Evolutionary conservation across 2,113 vertebrate species (phyloP).

Genomic region (Casuarius casuarius): DNA sequence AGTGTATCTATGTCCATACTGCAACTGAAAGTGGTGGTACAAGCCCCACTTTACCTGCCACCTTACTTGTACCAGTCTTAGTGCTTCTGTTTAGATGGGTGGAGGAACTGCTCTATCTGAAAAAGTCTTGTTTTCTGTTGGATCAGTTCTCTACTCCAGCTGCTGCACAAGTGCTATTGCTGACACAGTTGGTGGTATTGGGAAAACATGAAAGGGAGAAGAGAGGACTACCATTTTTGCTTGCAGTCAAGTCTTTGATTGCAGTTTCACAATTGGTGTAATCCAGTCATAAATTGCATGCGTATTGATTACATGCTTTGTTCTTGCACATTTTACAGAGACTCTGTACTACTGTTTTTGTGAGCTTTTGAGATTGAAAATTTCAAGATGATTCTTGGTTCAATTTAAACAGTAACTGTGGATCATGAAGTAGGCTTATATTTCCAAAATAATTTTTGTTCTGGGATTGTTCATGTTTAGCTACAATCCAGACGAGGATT

Average conservation of each 20-base stretch:
- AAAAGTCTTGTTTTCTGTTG: background rate
- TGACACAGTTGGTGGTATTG: background rate
- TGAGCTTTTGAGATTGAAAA: background rate
- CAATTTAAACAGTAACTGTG: background rate
- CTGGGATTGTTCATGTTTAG: background rate
- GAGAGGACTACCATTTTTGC: background rate
- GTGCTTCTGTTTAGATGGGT: background rate
- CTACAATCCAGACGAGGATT: conserved; percentile 9
- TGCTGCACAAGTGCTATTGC: background rate
- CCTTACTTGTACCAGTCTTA: background rate
- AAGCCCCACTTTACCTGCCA: background rate
- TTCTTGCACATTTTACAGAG: background rate
- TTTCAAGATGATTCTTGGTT: background rate
- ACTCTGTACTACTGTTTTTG: background rate
- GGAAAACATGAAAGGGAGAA: background rate
- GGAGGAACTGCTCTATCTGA: background rate
- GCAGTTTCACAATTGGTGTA: background rate
- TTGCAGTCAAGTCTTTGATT: background rate
- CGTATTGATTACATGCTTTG: conserved; percentile 14
- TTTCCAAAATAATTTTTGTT: conserved; percentile 14
- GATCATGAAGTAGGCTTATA: background rate
- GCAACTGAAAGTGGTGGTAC: background rate
- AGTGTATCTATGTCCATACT: background rate
- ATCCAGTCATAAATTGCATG: background rate
- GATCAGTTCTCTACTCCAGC: background rate